Conservation (phyloP, 2,888 invertebrate genomes). For the Seira ritae region DNA sequence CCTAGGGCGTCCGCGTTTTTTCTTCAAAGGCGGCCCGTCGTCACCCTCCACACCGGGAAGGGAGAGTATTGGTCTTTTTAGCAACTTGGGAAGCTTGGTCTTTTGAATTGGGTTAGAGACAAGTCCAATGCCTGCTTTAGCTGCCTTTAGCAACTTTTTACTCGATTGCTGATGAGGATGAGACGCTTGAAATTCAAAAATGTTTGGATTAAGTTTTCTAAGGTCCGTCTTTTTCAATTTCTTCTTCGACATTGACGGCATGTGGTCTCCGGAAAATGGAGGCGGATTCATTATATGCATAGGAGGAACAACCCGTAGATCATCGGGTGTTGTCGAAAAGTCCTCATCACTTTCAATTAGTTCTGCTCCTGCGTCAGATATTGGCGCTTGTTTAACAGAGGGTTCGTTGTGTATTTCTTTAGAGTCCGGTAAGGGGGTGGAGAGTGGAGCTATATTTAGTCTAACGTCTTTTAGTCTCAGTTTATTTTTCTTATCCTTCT, state of each 20-base stretch:
- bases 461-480: slow-evolving; percentile 46
- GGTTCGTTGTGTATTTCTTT: neutral
- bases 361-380: slow-evolving; percentile 46
- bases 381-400: slow-evolving; percentile 11
- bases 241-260: slow-evolving; percentile 28
- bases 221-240: slow-evolving; percentile 29
- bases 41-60: neutral
- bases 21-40: slow-evolving; percentile 45
- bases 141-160: slow-evolving; percentile 16
- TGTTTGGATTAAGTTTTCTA: neutral
- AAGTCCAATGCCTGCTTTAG: neutral
- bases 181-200: neutral
- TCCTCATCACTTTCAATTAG: slow-evolving; percentile 69
- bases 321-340: slow-evolving; percentile 35
- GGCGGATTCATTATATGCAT: slow-evolving; percentile 26
- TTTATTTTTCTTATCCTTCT: slow-evolving; percentile 50
- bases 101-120: slow-evolving; percentile 27
- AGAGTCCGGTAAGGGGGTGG: neutral
- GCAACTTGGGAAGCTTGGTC: slow-evolving; percentile 20
- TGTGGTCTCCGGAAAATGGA: slow-evolving; percentile 1
- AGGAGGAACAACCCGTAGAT: slow-evolving; percentile 28
- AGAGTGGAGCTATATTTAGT: slow-evolving; percentile 3
- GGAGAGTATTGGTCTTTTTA: slow-evolving; percentile 15
- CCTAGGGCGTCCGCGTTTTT: slow-evolving; percentile 71
- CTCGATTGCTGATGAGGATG: neutral